Percentiles rank a stretch among this genome's conserved stretches.
These are phyloP conservation scores for Physella acuta DNA, from an alignment of 1,140 invertebrate genomes.

Conservation along the genomic window DNA sequence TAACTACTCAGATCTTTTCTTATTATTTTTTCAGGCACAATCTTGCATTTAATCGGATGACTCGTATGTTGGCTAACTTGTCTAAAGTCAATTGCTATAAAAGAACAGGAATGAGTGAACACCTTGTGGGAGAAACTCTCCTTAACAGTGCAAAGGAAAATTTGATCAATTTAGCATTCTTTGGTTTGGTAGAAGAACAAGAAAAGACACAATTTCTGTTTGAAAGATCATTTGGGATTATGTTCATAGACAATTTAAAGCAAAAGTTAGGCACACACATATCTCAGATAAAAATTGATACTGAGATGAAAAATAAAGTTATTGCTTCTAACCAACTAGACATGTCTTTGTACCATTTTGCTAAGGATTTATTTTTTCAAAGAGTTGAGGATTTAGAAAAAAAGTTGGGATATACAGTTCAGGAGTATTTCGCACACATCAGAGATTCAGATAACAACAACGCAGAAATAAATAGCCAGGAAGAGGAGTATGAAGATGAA, in stretches of 20 bases:
- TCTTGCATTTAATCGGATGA: conserved; percentile 93
- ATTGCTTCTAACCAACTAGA: conserved; percentile 84
- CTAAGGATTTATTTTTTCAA: conserved; percentile 83
- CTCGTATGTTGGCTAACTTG: conserved; percentile 89
- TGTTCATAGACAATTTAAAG: conserved; percentile 56
- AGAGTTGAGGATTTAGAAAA: conserved; percentile 57
- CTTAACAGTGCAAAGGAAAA: conserved; percentile 93
- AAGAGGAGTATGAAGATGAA: conserved; percentile 23
- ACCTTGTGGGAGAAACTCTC: conserved; percentile 75
- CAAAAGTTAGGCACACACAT: conserved; percentile 55
- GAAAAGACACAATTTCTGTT: conserved; percentile 93
- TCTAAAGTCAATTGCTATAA: conserved; percentile 95
- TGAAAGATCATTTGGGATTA: conserved; percentile 93
- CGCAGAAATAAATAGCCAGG: conserved; percentile 19
- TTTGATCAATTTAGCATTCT: conserved; percentile 91
- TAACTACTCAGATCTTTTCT: too few species aligned
- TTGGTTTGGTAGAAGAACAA: conserved; percentile 94
- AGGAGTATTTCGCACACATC: conserved; percentile 10
- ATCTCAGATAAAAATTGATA: conserved; percentile 66
- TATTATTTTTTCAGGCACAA: conserved; percentile 69
- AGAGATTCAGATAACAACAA: not conserved
- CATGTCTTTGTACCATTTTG: conserved; percentile 90
- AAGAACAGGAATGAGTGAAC: conserved; percentile 70
- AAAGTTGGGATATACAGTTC: conserved; percentile 11
- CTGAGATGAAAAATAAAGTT: conserved; percentile 75